phyloP scores from a whole-genome alignment of 1,140 invertebrate species.

The Brachionus rotundiformis region DNA sequence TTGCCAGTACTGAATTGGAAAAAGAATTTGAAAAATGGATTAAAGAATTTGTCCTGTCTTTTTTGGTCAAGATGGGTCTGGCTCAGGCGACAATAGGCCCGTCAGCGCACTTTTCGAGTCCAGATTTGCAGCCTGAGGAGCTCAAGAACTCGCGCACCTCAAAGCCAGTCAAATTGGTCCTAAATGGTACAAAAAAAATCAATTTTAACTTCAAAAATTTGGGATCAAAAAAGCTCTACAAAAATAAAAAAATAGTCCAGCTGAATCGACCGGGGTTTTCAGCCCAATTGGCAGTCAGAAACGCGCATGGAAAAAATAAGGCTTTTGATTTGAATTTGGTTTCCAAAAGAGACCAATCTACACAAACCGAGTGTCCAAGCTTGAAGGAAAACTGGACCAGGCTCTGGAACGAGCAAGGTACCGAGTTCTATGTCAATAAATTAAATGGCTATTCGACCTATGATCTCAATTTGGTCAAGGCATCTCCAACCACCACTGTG shows the following conservation, averaged over 20 bases:
- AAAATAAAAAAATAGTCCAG: not conserved
- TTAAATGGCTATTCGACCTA: slow-evolving; percentile 11
- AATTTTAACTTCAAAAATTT: not conserved
- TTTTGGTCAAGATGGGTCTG: not conserved
- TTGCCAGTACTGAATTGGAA: not conserved
- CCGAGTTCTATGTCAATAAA: slow-evolving; percentile 26
- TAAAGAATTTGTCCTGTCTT: not conserved
- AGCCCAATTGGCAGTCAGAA: not conserved
- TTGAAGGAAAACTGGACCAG: not conserved
- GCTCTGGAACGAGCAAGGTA: not conserved
- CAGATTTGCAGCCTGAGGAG: not conserved
- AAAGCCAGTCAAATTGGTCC: not conserved
- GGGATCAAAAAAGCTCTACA: not conserved
- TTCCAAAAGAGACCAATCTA: not conserved
- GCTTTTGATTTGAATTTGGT: not conserved
- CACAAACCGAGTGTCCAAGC: not conserved
- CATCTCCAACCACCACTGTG: not conserved
- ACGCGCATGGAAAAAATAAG: too few species aligned
- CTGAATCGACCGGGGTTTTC: not conserved
- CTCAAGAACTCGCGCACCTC: not conserved
- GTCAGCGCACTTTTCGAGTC: not conserved
- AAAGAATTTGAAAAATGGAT: not conserved
- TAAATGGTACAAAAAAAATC: not conserved
- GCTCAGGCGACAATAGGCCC: not conserved
- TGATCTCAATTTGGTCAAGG: not conserved